These are phyloP conservation scores for Heliconius hermathena DNA, from an alignment of 1,140 invertebrate species.

Conservation along the genomic window DNA sequence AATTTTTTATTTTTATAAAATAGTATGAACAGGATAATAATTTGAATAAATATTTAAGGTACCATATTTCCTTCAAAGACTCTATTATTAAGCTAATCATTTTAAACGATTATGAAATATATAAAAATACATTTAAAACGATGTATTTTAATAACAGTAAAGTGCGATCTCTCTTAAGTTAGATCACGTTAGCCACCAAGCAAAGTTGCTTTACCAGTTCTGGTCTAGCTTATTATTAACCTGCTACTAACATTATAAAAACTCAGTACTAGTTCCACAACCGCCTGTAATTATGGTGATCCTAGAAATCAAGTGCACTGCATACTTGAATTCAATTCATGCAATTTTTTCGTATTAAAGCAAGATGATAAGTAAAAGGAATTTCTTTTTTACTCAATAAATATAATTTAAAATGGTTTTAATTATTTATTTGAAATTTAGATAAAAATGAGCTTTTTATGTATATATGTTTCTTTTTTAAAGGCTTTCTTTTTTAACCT, in stretches of 20 bases:
- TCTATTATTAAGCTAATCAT: neutral
- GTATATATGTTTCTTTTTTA: no score
- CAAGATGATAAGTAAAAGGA: neutral
- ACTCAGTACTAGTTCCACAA: constrained; percentile 31
- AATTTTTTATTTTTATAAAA: no score
- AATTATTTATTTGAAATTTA: neutral
- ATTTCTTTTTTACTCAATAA: neutral
- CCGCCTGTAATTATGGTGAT: constrained; percentile 32
- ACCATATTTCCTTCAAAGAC: neutral
- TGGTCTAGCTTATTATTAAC: constrained; percentile 41
- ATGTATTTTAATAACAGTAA: neutral
- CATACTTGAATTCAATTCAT: constrained; percentile 23
- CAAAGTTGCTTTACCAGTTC: constrained; percentile 31
- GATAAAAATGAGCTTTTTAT: no score
- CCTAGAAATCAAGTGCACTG: constrained; percentile 27
- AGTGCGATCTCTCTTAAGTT: neutral
- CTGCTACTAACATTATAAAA: constrained; percentile 31
- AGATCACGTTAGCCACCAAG: neutral
- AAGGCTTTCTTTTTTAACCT: no score
- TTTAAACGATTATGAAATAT: neutral
- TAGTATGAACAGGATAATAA: no score
- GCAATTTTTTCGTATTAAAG: neutral
- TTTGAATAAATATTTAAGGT: no score
- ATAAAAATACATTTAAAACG: neutral
- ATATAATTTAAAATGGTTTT: neutral